phyloP scores from a whole-genome alignment of 2,888 invertebrate genomes.

The Watsonalla cultraria region DNA sequence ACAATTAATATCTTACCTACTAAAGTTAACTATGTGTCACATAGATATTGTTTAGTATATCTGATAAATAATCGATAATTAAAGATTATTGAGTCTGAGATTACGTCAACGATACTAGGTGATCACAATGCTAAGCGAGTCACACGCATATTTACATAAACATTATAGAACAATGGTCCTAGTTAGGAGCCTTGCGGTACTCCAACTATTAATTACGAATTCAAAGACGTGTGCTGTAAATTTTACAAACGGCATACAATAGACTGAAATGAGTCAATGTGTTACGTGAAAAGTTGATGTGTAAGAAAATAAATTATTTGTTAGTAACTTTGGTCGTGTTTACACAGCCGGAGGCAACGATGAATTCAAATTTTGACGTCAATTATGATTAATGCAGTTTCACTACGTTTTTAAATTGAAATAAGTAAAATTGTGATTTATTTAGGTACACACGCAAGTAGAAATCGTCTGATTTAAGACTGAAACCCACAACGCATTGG shows the following conservation, averaged over 20 bases:
- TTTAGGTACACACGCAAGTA: too few species aligned
- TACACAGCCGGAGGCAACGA: background rate
- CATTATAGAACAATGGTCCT: conserved; percentile 29
- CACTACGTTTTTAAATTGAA: background rate
- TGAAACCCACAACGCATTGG: too few species aligned
- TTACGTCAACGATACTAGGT: background rate
- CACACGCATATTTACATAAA: conserved; percentile 23
- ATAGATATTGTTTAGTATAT: too few species aligned
- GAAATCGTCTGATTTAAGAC: too few species aligned
- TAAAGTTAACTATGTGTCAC: too few species aligned
- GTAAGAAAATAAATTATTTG: background rate
- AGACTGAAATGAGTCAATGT: background rate
- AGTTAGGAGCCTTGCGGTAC: conserved; percentile 20
- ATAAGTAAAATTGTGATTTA: too few species aligned
- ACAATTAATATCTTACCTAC: too few species aligned
- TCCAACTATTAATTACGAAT: conserved; percentile 7
- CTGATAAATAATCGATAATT: background rate
- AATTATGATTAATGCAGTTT: background rate
- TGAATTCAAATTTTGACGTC: background rate
- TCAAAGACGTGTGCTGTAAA: conserved; percentile 1
- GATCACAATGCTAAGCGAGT: background rate
- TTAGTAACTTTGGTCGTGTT: background rate
- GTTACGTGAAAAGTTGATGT: background rate
- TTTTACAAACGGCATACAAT: background rate
- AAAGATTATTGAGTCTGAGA: background rate